Evolutionary conservation across 2,797 vertebrate species (phyloP).

Genomic region (Cryptoprocta ferox): DNA sequence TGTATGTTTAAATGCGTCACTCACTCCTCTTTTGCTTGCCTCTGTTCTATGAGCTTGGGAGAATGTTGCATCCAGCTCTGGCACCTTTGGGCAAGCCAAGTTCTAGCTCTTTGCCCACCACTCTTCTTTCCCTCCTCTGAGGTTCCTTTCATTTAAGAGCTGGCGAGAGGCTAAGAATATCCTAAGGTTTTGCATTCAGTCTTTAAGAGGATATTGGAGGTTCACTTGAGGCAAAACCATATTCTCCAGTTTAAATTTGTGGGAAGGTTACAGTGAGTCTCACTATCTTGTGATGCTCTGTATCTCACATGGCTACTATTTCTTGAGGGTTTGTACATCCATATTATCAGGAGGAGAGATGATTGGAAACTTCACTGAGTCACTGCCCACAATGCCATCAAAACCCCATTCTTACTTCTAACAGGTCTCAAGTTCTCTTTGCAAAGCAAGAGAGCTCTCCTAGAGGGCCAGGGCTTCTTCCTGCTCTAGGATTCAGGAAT

Average conservation of each 20-base stretch:
- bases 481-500: not conserved
- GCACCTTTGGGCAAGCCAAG: not conserved
- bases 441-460: not conserved
- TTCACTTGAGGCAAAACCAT: not conserved
- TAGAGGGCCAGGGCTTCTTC: not conserved
- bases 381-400: not conserved
- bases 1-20: not conserved
- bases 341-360: not conserved
- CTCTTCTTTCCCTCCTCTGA: too few relatives aligned
- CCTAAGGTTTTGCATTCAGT: not conserved
- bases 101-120: not conserved
- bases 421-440: not conserved
- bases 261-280: not conserved
- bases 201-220: not conserved
- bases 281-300: not conserved
- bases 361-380: not conserved
- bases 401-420: not conserved
- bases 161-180: not conserved
- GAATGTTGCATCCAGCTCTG: not conserved
- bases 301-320: not conserved
- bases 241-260: not conserved
- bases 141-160: not conserved
- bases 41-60: not conserved
- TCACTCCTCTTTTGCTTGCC: not conserved
- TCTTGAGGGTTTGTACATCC: not conserved